Evolutionary conservation across 2,888 invertebrate species (phyloP).

Genomic region (Rosalia funebris): DNA sequence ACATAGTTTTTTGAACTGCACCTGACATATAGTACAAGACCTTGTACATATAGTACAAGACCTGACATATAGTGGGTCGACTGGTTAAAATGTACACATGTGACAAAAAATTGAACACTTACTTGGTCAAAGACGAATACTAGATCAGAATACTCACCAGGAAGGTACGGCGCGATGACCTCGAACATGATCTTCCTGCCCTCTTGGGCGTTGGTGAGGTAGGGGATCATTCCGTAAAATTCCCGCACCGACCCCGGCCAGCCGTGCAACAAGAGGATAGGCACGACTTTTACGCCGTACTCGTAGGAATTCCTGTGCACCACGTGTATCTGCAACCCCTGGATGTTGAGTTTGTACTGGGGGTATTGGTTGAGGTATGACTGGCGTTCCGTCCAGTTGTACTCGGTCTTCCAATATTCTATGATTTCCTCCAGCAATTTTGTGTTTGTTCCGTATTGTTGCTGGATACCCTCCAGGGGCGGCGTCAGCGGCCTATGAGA

Average conservation of each 20-base stretch:
- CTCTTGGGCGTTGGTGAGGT: constrained; percentile 67
- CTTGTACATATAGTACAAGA: too few species aligned
- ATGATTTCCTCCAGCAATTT: constrained; percentile 71
- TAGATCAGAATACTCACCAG: too few species aligned
- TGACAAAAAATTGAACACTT: too few species aligned
- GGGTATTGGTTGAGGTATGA: constrained; percentile 71
- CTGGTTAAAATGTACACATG: too few species aligned
- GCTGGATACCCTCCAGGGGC: constrained; percentile 74
- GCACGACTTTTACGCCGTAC: constrained; percentile 63
- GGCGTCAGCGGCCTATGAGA: constrained; percentile 57
- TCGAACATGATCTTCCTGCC: constrained; percentile 21
- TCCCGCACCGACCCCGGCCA: constrained; percentile 91
- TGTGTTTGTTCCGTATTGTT: constrained; percentile 84
- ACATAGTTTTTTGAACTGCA: too few species aligned
- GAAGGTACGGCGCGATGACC: constrained; percentile 13
- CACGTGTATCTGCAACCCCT: constrained; percentile 63
- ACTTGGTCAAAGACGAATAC: too few species aligned
- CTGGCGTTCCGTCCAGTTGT: constrained; percentile 74
- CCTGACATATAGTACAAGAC: too few species aligned
- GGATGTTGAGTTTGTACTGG: constrained; percentile 77
- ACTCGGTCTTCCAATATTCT: constrained; percentile 79
- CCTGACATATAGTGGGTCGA: too few species aligned
- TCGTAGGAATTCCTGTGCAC: constrained; percentile 7
- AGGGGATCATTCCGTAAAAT: constrained; percentile 80
- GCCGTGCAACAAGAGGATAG: constrained; percentile 81